Base-by-base conservation (phyloP, 2,113 vertebrate species). In the Motacilla alba region DNA sequence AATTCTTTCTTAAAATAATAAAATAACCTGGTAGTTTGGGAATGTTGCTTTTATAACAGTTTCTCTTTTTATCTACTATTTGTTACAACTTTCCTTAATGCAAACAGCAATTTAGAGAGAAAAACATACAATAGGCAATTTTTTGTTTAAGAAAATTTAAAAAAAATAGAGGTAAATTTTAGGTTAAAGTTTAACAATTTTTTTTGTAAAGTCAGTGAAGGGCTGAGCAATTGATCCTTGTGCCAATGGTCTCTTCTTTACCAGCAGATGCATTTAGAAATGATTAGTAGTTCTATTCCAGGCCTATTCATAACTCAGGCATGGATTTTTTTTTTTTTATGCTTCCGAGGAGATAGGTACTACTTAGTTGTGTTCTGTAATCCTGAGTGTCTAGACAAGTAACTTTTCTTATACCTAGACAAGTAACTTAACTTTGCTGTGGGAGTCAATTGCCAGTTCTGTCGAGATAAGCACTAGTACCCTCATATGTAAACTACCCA, bases 61-160 rank as follows among this genome's bases (percentile, higher is more conserved):
- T 58, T 87, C 58, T 89, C 83, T 89, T 96, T 78, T 95, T 60
- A 88, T 82, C 43, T 33, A 10, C 44, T 86, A 46, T 74, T 95
- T 63, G 93, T 96, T 95, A 86, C 63, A 79, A 16, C 44, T 87
- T 84, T 95, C 10, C 82, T 82, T 60, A 68, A 49, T 73, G 28
- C n/a, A 93, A 86, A 83, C 59, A 95, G 47, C 66, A 87, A 79
- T 94, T 89, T 83, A 68, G 33, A 94, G 70, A 72, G 78, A 87
- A 96, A 96, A 93, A 50, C 46, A 85, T 89, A 9, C 47, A 94
- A 22, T 7, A 95, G 19, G 33, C 35, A 35, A 35, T 35, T 35
- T 35, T 35, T 35, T 35, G 35, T 35, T 35, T 35, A 35, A 35
- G 35, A 35, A 35, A 35, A 35, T 35, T 35, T 35, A 7, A 35